Evolutionary conservation across 2,797 vertebrate species (phyloP).

Genomic region (Lagodon rhomboides): DNA sequence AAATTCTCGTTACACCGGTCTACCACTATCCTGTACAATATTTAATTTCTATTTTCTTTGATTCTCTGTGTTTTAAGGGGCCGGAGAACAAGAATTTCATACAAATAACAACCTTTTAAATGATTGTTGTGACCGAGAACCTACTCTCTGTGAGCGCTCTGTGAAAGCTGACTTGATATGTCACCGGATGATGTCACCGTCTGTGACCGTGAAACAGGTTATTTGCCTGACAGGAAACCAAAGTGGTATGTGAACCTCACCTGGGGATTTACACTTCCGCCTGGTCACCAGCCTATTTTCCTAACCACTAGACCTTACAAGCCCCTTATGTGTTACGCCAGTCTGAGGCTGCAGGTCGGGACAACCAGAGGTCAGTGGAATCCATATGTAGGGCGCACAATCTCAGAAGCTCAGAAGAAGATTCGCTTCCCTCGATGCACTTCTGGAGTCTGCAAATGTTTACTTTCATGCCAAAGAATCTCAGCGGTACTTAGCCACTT

Average conservation of each 20-base stretch:
- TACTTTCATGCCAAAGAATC: constrained; percentile 71
- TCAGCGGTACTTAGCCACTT: constrained; percentile 72
- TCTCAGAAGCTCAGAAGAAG: constrained; percentile 46
- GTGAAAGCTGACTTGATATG: constrained; percentile 42
- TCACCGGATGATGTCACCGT: constrained; percentile 53
- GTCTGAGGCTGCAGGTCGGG: constrained; percentile 56
- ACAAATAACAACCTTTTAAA: neutral
- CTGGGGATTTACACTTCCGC: constrained; percentile 54
- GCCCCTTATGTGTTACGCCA: constrained; percentile 54
- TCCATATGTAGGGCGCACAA: constrained; percentile 30
- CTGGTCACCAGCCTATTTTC: constrained; percentile 76
- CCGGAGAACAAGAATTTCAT: neutral
- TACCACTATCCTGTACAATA: neutral
- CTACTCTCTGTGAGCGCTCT: neutral
- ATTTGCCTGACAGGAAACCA: constrained; percentile 79
- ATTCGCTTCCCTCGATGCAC: constrained; percentile 46
- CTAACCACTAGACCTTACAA: constrained; percentile 80
- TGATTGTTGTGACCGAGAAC: too few species aligned
- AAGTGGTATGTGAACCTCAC: constrained; percentile 72
- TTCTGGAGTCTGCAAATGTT: constrained; percentile 73
- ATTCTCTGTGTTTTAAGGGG: neutral
- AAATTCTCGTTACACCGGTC: neutral
- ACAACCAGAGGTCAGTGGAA: constrained; percentile 71
- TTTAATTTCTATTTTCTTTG: neutral
- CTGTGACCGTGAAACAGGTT: constrained; percentile 53